Evolutionary conservation across 1,140 invertebrate species (phyloP).

Genomic region (Dendrolimus punctatus): DNA sequence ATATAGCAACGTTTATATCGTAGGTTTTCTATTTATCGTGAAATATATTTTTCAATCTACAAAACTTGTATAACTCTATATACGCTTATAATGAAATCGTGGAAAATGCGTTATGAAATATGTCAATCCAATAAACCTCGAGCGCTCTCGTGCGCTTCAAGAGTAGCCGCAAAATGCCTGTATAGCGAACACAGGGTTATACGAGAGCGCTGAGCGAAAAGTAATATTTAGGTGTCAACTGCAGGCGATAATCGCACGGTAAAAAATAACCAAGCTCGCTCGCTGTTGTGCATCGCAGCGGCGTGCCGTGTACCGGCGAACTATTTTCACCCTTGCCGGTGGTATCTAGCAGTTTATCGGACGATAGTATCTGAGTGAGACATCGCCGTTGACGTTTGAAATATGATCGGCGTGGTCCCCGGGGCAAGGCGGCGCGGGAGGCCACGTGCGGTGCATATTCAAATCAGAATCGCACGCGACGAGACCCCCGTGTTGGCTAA

Average conservation of each 20-base stretch:
- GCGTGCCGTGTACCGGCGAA: constrained; percentile 21
- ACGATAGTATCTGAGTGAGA: constrained; percentile 70
- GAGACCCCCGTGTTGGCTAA: constrained; percentile 69
- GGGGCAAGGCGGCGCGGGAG: constrained; percentile 34
- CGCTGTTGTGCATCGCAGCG: constrained; percentile 10
- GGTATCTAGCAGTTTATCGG: constrained; percentile 64
- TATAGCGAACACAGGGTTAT: constrained; percentile 32
- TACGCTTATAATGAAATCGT: constrained; percentile 4
- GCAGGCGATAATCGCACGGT: constrained; percentile 65
- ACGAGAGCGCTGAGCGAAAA: constrained; percentile 44
- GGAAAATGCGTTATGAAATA: constrained; percentile 24
- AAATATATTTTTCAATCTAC: background rate
- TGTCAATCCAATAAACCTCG: constrained; percentile 53
- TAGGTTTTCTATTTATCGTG: too few relatives aligned
- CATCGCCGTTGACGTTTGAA: constrained; percentile 70
- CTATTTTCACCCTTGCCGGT: constrained; percentile 61
- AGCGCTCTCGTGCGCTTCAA: constrained; percentile 35
- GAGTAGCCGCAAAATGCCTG: constrained; percentile 49
- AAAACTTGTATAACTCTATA: background rate
- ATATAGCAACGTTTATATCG: too few relatives aligned
- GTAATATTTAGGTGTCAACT: constrained; percentile 70
- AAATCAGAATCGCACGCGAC: constrained; percentile 66
- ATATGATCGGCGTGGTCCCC: constrained; percentile 67
- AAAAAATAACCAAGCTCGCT: constrained; percentile 62
- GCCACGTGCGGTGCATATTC: constrained; percentile 67